phyloP scores from a whole-genome alignment of 2,888 invertebrate genomes.

The Leucophenga montana region DNA sequence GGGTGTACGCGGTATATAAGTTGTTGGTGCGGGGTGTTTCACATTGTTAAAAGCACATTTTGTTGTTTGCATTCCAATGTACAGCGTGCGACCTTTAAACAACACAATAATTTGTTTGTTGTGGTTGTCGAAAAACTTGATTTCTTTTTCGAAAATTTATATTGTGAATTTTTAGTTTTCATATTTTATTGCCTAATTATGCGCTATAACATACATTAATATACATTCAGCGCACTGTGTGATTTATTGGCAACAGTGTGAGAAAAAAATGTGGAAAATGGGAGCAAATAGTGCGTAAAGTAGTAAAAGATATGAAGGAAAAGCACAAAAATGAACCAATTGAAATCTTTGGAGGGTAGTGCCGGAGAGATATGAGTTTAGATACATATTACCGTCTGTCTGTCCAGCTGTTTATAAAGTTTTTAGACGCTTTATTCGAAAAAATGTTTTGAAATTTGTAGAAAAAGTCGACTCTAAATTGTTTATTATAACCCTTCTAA shows the following conservation, averaged over 20 bases:
- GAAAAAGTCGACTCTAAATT: too few relatives aligned
- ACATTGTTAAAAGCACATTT: conserved; percentile 10
- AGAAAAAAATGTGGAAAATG: too few relatives aligned
- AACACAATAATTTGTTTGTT: conserved; percentile 49
- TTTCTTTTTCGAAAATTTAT: neutral
- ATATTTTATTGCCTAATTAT: neutral
- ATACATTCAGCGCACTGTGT: too few relatives aligned
- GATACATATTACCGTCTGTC: too few relatives aligned
- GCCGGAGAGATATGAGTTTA: neutral
- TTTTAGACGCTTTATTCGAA: too few relatives aligned
- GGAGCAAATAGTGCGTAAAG: neutral
- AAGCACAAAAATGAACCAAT: neutral
- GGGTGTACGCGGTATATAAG: neutral
- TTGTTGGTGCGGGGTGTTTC: neutral
- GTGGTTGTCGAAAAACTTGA: too few relatives aligned
- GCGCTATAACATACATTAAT: too few relatives aligned
- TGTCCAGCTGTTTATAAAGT: too few relatives aligned
- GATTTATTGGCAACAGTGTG: too few relatives aligned
- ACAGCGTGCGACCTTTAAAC: conserved; percentile 53
- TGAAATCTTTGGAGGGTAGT: neutral
- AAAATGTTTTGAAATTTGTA: too few relatives aligned
- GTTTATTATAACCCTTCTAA: too few relatives aligned
- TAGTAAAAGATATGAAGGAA: too few relatives aligned
- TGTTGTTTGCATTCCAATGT: conserved; percentile 38
- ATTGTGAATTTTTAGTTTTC: conserved; percentile 3